These are phyloP conservation scores for Symphodus melops DNA, from an alignment of 2,113 vertebrate species.

Conservation along the genomic window DNA sequence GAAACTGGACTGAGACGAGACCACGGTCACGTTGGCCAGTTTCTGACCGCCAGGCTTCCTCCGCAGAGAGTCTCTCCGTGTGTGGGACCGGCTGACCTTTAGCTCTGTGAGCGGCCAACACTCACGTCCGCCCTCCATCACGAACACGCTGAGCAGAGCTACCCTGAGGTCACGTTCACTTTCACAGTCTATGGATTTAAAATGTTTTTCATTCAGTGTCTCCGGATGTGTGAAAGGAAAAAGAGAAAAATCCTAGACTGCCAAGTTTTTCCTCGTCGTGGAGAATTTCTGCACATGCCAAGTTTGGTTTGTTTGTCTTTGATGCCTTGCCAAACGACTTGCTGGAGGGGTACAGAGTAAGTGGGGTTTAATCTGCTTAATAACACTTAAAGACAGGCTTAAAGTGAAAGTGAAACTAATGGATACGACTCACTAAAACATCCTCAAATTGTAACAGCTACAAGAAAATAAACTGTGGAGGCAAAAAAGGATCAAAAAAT, in stretches of 20 bases:
- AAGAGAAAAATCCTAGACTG: not conserved
- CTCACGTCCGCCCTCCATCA: constrained; percentile 35
- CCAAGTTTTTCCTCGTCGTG: not conserved
- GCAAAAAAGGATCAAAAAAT: not conserved
- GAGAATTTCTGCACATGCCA: not conserved
- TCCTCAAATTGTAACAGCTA: not conserved
- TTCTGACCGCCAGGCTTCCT: not conserved
- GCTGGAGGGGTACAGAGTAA: not conserved
- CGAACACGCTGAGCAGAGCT: not conserved
- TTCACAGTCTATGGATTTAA: not conserved
- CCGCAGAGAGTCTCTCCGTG: constrained; percentile 25
- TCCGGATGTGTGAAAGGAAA: not conserved
- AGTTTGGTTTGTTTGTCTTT: not conserved
- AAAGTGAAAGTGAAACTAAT: not conserved
- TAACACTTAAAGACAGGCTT: constrained; percentile 5
- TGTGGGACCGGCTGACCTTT: constrained; percentile 49
- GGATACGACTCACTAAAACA: not conserved
- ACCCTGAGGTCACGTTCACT: not conserved
- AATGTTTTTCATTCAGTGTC: not conserved
- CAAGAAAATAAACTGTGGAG: not conserved
- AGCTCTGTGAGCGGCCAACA: not conserved
- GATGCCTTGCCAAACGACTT: not conserved
- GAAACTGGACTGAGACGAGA: not conserved
- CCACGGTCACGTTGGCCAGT: constrained; percentile 21
- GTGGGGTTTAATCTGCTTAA: constrained; percentile 23